These are phyloP conservation scores for Lutraria rhynchaena DNA, from an alignment of 1,140 invertebrate genomes.

Conservation along the genomic window DNA sequence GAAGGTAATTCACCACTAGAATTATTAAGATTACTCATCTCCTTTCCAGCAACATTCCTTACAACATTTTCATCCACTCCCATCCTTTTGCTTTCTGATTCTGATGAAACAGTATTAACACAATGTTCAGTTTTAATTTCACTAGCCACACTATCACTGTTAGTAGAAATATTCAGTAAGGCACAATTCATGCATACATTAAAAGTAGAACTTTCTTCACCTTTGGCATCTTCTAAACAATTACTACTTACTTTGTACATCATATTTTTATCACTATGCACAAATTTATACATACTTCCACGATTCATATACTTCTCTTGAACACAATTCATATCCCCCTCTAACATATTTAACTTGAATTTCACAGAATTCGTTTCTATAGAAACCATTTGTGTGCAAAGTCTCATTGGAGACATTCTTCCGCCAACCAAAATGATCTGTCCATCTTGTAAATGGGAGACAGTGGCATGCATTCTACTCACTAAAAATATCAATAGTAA, in stretches of 20 bases:
- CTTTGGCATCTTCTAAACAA: no score
- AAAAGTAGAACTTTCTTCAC: no score
- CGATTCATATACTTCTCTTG: slow-evolving; percentile 5
- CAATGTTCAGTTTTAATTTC: no score
- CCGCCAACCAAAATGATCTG: slow-evolving; percentile 72
- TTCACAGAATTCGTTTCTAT: slow-evolving; percentile 25
- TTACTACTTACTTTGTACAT: background rate
- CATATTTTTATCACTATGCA: background rate
- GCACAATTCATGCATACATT: slow-evolving; percentile 11
- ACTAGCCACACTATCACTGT: no score
- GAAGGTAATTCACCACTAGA: background rate
- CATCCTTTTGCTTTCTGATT: background rate
- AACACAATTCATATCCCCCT: slow-evolving; percentile 11
- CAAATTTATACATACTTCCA: slow-evolving; percentile 1
- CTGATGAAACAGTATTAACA: background rate
- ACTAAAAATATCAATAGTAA: slow-evolving; percentile 66
- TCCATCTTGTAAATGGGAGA: slow-evolving; percentile 66
- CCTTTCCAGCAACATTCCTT: no score
- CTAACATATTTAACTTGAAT: background rate
- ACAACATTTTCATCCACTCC: no score
- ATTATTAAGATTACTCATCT: slow-evolving; percentile 4
- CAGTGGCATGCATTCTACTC: slow-evolving; percentile 70
- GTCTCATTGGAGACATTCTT: slow-evolving; percentile 73
- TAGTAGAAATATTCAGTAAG: slow-evolving; percentile 20
- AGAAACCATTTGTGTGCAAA: slow-evolving; percentile 70